Conservation (phyloP, 2,888 invertebrate species). For the Diplolepis rosae region DNA sequence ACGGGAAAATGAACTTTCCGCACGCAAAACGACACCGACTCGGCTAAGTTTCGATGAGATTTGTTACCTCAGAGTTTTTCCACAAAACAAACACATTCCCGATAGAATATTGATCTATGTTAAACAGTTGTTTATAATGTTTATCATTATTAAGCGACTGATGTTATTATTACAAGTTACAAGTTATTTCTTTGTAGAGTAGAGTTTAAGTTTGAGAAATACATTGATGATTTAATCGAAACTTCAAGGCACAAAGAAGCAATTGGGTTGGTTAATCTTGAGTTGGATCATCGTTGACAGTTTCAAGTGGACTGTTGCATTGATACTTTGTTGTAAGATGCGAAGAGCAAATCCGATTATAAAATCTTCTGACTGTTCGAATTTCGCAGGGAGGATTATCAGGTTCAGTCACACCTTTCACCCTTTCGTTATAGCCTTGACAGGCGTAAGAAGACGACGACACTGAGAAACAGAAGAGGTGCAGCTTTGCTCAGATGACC, state of each 20-base stretch:
- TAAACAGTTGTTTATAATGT: too few relatives aligned
- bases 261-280: background rate
- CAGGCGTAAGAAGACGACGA: background rate
- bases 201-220: background rate
- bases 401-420: conserved; percentile 23
- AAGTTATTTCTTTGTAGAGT: background rate
- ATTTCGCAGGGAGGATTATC: conserved; percentile 4
- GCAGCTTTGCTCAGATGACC: background rate
- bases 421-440: background rate
- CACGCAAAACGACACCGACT: too few relatives aligned
- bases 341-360: conserved; percentile 18
- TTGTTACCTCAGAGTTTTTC: too few relatives aligned
- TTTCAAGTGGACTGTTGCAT: conserved; percentile 9
- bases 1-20: too few relatives aligned
- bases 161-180: background rate
- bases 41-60: too few relatives aligned
- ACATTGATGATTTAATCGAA: conserved; percentile 20
- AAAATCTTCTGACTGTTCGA: conserved; percentile 11
- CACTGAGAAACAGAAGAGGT: background rate
- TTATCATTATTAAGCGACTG: too few relatives aligned
- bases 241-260: conserved; percentile 9
- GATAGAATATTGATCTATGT: too few relatives aligned
- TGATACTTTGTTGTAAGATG: conserved; percentile 19
- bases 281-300: conserved; percentile 7
- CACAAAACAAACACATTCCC: too few relatives aligned